Conservation (phyloP, 2,888 invertebrate species). For the Volucella inanis region DNA sequence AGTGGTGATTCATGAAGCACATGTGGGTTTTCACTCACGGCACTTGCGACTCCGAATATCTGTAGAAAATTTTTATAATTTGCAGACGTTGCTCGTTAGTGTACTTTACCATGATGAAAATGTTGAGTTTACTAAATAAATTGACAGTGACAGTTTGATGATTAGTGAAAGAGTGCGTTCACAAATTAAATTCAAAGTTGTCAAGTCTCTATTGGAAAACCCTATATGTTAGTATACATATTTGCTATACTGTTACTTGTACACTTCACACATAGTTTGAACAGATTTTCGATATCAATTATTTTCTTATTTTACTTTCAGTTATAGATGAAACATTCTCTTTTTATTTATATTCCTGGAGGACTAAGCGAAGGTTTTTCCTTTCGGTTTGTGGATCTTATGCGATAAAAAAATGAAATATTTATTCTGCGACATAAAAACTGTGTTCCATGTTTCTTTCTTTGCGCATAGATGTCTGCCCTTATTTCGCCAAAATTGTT, state of each 20-base stretch:
- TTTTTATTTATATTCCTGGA: conserved; percentile 4
- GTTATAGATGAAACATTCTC: not conserved
- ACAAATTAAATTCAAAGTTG: too few relatives aligned
- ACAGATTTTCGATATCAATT: conserved; percentile 1
- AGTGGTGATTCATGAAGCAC: too few relatives aligned
- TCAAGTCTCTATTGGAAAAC: too few relatives aligned
- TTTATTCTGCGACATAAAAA: conserved; percentile 23
- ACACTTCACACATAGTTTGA: conserved; percentile 1
- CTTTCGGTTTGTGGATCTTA: not conserved
- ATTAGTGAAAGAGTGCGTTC: too few relatives aligned
- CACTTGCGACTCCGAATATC: too few relatives aligned
- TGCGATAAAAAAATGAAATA: conserved; percentile 24
- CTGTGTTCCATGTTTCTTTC: not conserved
- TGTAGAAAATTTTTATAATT: too few relatives aligned
- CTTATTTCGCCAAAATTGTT: conserved; percentile 9
- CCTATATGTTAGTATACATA: too few relatives aligned
- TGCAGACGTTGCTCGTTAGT: too few relatives aligned
- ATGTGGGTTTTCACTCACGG: too few relatives aligned
- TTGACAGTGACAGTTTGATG: too few relatives aligned
- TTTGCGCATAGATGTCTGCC: not conserved
- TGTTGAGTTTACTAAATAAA: too few relatives aligned
- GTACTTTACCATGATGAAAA: too few relatives aligned
- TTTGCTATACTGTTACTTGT: not conserved
- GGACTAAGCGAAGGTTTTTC: conserved; percentile 11
- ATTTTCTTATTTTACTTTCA: conserved; percentile 5